Evolutionary conservation across 2,797 vertebrate species (phyloP), one percentile per base, ranked within the genome.

Genomic region (Gila robusta): DNA sequence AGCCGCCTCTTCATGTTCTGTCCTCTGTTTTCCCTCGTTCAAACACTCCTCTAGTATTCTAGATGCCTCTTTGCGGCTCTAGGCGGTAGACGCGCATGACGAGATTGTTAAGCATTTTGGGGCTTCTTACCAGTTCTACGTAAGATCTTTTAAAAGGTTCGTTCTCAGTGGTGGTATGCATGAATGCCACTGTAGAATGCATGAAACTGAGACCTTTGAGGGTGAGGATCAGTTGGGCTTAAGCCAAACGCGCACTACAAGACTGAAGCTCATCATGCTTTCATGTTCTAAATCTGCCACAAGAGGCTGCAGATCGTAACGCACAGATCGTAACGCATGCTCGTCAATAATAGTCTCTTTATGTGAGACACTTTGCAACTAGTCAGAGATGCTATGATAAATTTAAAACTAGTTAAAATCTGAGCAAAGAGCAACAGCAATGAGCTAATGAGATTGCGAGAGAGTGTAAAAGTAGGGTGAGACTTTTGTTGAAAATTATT

Each of bases 271-370:
- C 72, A 64, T 74, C 21, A 11, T 2, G 4, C 39, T 83, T 90
- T 89, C 82, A 82, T 87, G 87, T 88, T 82, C 83, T 88, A 77
- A 82, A 89, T 87, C 81, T 73, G 52, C 37, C 67, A 73, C 37
- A 41, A 32, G 69, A 73, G 54, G 54, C 52, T 59, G 52, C 14
- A 44, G 37, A 64, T 59, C n/a, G 17, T 26, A 62, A 47, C 37
- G 37, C 4, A 37, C 14, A 41, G 37, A 64, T 59, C n/a, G 10
- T 12, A 62, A 47, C 32, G 32, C 32, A 37, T 69, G 10, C 70
- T 23, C 37, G 2, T 26, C 21, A 1, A 17, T 62, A 8, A 77
- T 56, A 21, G 35, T 56, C 44, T 17, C 26, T 56, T 21, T 56
- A 26, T 49, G 72, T 32, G 44, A 74, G 49, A 76, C 49, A 35